Evolutionary conservation across 2,797 vertebrate genomes (phyloP), one percentile per base, ranked within the genome.

Genomic region (Rallus crepitans): DNA sequence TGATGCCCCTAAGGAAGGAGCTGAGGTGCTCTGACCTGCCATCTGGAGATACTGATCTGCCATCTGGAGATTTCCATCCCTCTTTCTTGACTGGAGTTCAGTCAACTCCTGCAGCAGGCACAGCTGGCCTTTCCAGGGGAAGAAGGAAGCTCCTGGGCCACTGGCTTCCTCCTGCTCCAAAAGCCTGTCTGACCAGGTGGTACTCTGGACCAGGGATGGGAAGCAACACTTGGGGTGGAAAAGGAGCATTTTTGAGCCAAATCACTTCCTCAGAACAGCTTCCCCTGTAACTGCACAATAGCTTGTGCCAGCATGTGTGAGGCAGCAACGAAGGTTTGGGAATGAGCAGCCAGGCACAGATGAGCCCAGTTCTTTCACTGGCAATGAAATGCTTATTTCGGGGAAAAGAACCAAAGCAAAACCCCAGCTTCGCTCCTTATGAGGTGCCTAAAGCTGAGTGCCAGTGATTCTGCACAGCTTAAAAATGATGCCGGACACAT

Each of bases 1-100:
- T 70, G n/a, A 60, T 57, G 37, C 64, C 87, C 89, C 19, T 31
- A 61, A 82, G 91, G 65, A 91, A 82, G 30, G 10, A 80, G 56
- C 7, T 63, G 48, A 53, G 56, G 48, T 89, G 52, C 52, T 91
- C 75, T 64, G 60, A 94, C 56, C n/a, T 92, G 63, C 64, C 31
- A n/a, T 5, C 12, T 27, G 50, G 47, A 55, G 81, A 93, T 78
- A 86, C 0, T 14, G 40, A 93, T 89, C 78, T 81, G 81, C 48
- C 53, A 90, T 19, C 39, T 78, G 84, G 70, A 82, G 88, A 83
- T 33, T 50, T 6, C 4, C 35, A 93, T 90, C 75, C 63, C 68
- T 63, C 21, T 21, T 91, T n/a, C 35, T 21, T 27, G 47, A 31
- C 28, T 48, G 53, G 35, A 66, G 52, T 1, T 69, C 27, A 37